Evolutionary conservation across 2,113 vertebrate genomes (phyloP).

Genomic region (Procavia capensis): DNA sequence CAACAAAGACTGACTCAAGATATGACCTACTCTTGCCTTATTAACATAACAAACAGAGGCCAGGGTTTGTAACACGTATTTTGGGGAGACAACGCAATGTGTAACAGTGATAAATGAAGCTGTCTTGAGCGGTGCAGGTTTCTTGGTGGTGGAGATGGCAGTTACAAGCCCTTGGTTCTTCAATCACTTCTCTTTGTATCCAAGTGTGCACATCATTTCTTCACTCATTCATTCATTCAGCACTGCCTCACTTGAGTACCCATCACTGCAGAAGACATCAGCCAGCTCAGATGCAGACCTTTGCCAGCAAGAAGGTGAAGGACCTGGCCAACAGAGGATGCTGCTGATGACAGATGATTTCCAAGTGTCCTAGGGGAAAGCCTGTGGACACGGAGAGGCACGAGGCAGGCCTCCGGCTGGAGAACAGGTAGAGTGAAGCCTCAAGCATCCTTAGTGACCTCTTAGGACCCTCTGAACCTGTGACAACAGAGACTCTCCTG

Average conservation of each 20-base stretch:
- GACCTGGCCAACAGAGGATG: too few species aligned
- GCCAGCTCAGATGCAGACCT: background rate
- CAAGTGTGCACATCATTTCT: background rate
- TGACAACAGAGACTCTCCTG: background rate
- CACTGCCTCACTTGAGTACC: background rate
- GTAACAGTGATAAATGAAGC: background rate
- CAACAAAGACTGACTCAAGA: too few species aligned
- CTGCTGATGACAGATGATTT: background rate
- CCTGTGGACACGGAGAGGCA: background rate
- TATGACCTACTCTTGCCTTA: too few species aligned
- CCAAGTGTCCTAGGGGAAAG: background rate
- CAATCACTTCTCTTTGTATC: background rate
- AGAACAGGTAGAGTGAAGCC: background rate
- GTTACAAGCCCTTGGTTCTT: background rate
- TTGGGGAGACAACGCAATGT: too few species aligned
- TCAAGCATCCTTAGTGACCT: background rate
- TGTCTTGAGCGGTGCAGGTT: background rate
- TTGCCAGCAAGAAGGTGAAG: background rate
- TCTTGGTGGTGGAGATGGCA: background rate
- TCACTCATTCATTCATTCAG: background rate
- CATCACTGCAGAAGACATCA: background rate
- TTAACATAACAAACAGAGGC: too few species aligned
- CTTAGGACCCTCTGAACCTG: background rate
- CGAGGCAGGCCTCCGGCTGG: background rate
- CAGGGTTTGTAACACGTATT: too few species aligned